These are phyloP conservation scores for Alethe castanea DNA, from an alignment of 2,113 vertebrate species.

Conservation along the genomic window DNA sequence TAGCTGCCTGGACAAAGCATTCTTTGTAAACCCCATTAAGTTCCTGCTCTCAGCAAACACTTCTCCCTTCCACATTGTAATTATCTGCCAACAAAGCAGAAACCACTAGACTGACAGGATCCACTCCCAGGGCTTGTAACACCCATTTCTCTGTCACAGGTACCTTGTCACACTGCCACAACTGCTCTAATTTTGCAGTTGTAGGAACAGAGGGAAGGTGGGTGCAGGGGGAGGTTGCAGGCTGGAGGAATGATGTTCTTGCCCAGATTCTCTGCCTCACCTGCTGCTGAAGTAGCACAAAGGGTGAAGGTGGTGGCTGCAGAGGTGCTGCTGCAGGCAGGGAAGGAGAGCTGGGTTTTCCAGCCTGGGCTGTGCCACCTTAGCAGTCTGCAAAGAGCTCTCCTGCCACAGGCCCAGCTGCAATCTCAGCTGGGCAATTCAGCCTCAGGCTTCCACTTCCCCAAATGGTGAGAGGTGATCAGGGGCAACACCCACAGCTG, in stretches of 20 bases:
- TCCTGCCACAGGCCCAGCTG: fast-evolving
- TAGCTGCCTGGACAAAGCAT: slow-evolving; percentile 18
- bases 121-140: not conserved
- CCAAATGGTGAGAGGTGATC: not conserved
- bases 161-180: not conserved
- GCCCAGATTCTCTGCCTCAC: not conserved
- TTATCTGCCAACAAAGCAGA: not conserved
- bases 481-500: not conserved
- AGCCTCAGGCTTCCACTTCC: not conserved
- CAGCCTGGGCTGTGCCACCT: fast-evolving
- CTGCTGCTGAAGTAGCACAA: not conserved
- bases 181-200: not conserved
- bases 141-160: not conserved
- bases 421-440: not conserved
- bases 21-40: slow-evolving; percentile 6
- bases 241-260: not conserved
- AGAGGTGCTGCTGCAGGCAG: not conserved
- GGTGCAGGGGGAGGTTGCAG: not conserved
- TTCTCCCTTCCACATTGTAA: not conserved
- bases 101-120: not conserved
- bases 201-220: not conserved
- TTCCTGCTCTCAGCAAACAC: not conserved
- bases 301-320: not conserved
- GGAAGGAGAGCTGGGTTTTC: not conserved
- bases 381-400: not conserved